Evolutionary conservation across 2,113 vertebrate genomes (phyloP), one percentile per base, ranked within the genome.

Genomic region (Xyrauchen texanus): DNA sequence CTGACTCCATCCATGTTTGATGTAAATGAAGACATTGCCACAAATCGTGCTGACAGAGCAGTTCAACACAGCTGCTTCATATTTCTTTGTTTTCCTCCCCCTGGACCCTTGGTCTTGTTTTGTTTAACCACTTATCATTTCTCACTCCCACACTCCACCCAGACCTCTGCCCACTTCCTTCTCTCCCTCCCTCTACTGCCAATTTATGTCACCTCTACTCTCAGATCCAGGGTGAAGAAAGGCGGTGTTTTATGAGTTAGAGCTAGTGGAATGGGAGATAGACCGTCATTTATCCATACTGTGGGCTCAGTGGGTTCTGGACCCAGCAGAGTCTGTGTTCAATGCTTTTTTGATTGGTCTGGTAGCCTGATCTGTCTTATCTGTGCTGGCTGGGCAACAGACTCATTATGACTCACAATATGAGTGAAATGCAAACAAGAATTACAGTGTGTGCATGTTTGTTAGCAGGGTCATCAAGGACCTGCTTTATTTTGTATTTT

Each of bases 281-380:
- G 71, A 21, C 7, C n/a, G 68, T 68, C 47, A 63, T 80, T 80
- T 60, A 58, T 82, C 13, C 64, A 57, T 57, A 53, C 44, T 62
- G 60, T 46, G 69, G 13, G 53, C 52, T 65, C 12, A 51, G 6
- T 52, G 71, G 73, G 67, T 12, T 58, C 69, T 74, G 64, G 15
- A 66, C 61, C 34, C 8, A 53, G 21, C 64, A 13, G 46, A 67
- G 52, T 63, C 64, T 44, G 52, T 13, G 12, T 66, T 85, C 66
- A 79, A 34, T 77, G 72, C 46, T 16, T 68, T 21, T 67, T 46
- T 44, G 68, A 77, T 68, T 76, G 73, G 49, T 51, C 73, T 77
- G 71, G 55, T 42, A 45, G 72, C 77, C 68, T 9, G 45, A 68
- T 81, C 51, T 66, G 47, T 79, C 47, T 76, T 52, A 58, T 64